Conservation (phyloP, 2,888 invertebrate genomes). For the Ecdyonurus torrentis region DNA sequence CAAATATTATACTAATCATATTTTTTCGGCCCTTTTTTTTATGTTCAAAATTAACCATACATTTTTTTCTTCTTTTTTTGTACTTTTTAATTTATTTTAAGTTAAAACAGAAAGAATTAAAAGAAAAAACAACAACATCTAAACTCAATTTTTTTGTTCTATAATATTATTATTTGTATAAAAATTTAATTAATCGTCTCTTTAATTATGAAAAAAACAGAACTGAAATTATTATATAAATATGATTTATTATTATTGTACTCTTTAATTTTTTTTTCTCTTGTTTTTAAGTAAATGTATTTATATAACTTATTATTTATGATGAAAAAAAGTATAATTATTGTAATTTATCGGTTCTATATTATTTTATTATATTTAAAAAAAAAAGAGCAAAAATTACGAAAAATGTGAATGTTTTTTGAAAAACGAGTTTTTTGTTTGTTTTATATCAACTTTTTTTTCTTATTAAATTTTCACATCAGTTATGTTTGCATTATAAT, state of each 20-base stretch:
- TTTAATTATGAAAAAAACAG: conserved; percentile 1
- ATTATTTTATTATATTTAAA: conserved; percentile 3
- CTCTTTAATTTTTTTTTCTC: neutral
- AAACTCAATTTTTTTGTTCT: neutral
- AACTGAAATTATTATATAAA: neutral
- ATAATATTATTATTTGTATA: neutral
- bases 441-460: neutral
- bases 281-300: conserved; percentile 1
- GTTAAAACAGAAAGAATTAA: too few relatives aligned
- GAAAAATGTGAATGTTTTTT: neutral
- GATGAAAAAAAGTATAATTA: conserved; percentile 5
- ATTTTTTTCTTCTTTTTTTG: conserved; percentile 4
- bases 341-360: conserved; percentile 10
- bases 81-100: conserved; percentile 6
- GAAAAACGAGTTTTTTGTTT: neutral
- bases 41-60: conserved; percentile 3
- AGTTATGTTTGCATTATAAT: neutral
- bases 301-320: conserved; percentile 11
- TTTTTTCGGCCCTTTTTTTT: conserved; percentile 4
- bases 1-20: conserved; percentile 4
- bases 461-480: neutral
- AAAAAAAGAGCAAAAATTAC: too few relatives aligned
- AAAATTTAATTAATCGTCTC: conserved; percentile 6
- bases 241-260: neutral
- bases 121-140: too few relatives aligned